These are phyloP conservation scores for Ormyrus thymus DNA, from an alignment of 2,888 invertebrate genomes.

Conservation along the genomic window DNA sequence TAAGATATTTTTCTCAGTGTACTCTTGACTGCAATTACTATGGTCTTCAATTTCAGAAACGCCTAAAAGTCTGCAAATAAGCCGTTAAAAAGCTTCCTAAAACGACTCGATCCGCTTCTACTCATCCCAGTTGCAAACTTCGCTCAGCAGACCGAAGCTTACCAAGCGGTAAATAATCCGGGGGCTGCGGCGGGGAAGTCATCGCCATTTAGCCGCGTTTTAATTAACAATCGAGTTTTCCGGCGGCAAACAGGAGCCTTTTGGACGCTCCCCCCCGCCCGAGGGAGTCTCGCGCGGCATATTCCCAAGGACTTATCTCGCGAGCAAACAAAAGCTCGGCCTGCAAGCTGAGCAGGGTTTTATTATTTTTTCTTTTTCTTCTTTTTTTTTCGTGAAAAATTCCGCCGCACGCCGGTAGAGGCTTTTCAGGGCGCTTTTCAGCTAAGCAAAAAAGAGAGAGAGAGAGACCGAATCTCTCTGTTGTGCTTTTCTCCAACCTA, in stretches of 20 bases:
- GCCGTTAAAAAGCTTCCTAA: too few species aligned
- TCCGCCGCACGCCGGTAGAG: constrained; percentile 3
- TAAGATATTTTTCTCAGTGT: too few species aligned
- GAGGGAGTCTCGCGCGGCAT: neutral
- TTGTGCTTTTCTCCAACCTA: constrained; percentile 2
- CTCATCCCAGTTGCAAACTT: too few species aligned
- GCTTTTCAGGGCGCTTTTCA: constrained; percentile 4
- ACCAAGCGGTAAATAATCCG: too few species aligned
- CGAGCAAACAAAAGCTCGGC: constrained; percentile 16
- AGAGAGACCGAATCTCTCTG: neutral
- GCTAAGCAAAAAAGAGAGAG: neutral
- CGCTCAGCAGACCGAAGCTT: too few species aligned
- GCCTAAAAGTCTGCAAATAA: too few species aligned
- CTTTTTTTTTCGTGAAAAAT: constrained; percentile 24
- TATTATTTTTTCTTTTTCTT: too few species aligned
- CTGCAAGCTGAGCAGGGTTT: neutral
- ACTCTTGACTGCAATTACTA: too few species aligned
- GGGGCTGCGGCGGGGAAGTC: too few species aligned
- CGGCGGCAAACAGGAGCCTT: neutral
- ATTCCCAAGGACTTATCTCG: constrained; percentile 19
- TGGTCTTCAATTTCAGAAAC: too few species aligned
- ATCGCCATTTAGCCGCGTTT: neutral
- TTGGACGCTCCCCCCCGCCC: too few species aligned
- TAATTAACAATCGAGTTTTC: constrained; percentile 35
- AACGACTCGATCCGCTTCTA: too few species aligned